A percentile compares a stretch with the other conserved stretches of the same genome.
Conservation (phyloP, 2,113 vertebrate genomes). For the Myocastor coypus region DNA sequence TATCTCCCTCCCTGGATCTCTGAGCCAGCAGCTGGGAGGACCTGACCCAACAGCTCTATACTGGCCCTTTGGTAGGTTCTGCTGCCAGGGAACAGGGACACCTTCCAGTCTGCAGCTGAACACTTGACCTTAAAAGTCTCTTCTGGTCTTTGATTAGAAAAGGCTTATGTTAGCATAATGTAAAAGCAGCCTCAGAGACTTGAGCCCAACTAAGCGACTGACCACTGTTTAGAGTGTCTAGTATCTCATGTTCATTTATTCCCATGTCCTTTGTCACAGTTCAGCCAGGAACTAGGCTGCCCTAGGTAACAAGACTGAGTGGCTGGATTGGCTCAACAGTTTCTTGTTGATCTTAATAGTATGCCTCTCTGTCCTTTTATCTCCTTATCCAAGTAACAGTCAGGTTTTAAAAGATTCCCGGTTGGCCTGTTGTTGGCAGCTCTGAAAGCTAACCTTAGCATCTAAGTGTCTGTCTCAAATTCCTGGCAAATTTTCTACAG, state of each 20-base stretch:
- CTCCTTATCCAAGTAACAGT: not conserved
- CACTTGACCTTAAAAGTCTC: conserved; percentile 81
- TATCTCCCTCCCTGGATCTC: conserved; percentile 70
- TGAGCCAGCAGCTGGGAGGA: conserved; percentile 67
- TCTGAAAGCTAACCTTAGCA: conserved; percentile 48
- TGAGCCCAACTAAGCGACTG: conserved; percentile 74
- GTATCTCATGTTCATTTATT: conserved; percentile 50
- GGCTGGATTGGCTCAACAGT: not conserved
- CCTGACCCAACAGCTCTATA: conserved; percentile 63
- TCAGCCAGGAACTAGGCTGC: not conserved
- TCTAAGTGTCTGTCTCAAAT: conserved; percentile 41
- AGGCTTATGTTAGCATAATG: conserved; percentile 76
- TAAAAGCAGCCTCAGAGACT: conserved; percentile 79
- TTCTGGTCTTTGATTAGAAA: conserved; percentile 80
- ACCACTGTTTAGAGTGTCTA: conserved; percentile 67
- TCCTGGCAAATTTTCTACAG: conserved; percentile 49
- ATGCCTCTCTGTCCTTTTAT: not conserved
- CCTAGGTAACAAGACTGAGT: conserved; percentile 41
- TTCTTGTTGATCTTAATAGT: not conserved
- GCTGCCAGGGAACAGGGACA: conserved; percentile 60
- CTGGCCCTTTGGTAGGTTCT: conserved; percentile 62
- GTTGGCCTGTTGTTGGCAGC: conserved; percentile 20
- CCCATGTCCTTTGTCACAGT: not conserved
- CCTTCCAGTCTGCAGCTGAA: conserved; percentile 71
- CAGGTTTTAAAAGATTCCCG: conserved; percentile 19